phyloP scores from a whole-genome alignment of 1,140 invertebrate genomes.

The Lordiphosa mommai region DNA sequence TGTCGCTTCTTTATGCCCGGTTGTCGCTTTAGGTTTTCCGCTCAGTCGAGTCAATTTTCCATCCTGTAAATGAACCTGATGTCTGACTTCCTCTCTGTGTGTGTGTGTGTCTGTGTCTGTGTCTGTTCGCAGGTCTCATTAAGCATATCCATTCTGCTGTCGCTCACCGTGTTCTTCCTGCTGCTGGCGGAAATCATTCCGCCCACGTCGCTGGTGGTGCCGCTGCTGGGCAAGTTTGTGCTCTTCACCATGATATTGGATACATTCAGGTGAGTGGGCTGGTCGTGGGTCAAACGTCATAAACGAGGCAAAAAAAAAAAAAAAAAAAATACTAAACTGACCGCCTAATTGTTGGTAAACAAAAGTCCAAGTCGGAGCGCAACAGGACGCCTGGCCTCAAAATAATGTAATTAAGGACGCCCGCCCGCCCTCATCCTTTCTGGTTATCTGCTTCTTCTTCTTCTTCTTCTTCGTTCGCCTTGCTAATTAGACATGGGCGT shows the following conservation, averaged over 20 bases:
- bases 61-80: constrained; percentile 44
- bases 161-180: constrained; percentile 99
- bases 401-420: constrained; percentile 68
- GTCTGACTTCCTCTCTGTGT: constrained; percentile 8
- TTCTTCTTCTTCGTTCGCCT: constrained; percentile 17
- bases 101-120: constrained; percentile 14
- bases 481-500: constrained; percentile 71
- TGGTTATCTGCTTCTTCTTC: too few relatives aligned
- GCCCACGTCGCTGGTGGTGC: constrained; percentile 98
- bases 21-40: constrained; percentile 44
- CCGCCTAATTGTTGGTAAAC: constrained; percentile 72
- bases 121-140: constrained; percentile 88
- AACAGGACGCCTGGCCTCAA: constrained; percentile 63
- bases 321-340: constrained; percentile 26
- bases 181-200: constrained; percentile 99
- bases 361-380: constrained; percentile 47
- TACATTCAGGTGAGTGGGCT: constrained; percentile 89
- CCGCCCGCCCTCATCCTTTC: constrained; percentile 23
- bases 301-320: constrained; percentile 35
- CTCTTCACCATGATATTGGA: constrained; percentile 99
- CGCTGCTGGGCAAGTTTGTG: constrained; percentile 98
- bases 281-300: constrained; percentile 25
- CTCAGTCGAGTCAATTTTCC: constrained; percentile 58
- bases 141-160: constrained; percentile 99
- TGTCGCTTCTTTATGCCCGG: constrained; percentile 49